phyloP scores from a whole-genome alignment of 2,113 vertebrate genomes.

The Mixornis gularis region DNA sequence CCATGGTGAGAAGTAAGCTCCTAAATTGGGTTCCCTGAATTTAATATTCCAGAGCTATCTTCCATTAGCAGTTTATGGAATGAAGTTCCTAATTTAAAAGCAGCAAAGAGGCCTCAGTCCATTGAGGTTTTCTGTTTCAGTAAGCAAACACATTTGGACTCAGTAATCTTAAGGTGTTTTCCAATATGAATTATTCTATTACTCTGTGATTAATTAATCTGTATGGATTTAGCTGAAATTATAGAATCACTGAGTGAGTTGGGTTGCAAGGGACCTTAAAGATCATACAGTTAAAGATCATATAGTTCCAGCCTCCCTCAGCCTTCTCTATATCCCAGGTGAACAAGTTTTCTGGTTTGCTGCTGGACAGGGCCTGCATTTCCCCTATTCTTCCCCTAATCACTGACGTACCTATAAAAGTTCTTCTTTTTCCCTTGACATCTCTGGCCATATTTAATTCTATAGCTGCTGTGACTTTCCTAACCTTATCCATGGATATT shows the following conservation, averaged over 20 bases:
- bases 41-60: neutral
- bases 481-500: no score
- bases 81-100: neutral
- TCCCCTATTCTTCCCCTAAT: neutral
- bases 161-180: neutral
- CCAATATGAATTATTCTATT: neutral
- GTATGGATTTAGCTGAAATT: neutral
- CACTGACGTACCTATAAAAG: rapidly evolving
- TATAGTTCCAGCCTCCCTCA: neutral
- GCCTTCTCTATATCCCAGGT: neutral
- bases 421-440: neutral
- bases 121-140: neutral
- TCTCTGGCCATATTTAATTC: neutral
- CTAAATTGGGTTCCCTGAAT: neutral
- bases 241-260: neutral
- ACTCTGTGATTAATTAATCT: neutral
- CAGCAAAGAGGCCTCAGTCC: neutral
- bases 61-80: neutral
- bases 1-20: rapidly evolving
- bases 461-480: neutral
- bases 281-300: neutral
- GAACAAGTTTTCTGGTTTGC: neutral
- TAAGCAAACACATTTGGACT: neutral
- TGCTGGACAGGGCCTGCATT: neutral
- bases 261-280: neutral